Base-by-base conservation (phyloP, 2,797 vertebrate genomes). In the Alca torda region DNA sequence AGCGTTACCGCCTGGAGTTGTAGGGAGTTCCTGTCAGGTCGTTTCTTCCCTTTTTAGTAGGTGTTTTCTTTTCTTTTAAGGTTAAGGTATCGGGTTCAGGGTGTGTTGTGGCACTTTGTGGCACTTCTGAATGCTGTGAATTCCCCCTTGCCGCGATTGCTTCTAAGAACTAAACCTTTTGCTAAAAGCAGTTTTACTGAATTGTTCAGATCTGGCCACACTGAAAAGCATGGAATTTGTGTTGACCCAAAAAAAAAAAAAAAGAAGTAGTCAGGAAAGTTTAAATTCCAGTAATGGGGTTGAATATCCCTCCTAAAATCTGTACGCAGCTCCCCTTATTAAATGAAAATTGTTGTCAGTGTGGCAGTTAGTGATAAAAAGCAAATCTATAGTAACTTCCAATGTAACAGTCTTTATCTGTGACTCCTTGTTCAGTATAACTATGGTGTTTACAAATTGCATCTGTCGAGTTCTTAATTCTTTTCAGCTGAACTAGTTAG, bases 111-210 rank as follows among this genome's bases (percentile, higher is more conserved):
- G 43, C 87, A 69, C 41, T 91, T 59, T 61, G 88, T 87, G 79
- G 53, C 48, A 78, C 87, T 64, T 91, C 67, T 84, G 82, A 64
- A 97, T 96, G 95, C 97, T 97, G 96, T 98, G 96, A 97, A 93
- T 96, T 69, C 70, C 53, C 67, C 81, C 39, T 86, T 13, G 14
- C 45, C 39, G 23, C 1, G 0, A 20, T 80, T 26, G 48, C 35
- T 74, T 51, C 31, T 20, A 1, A 83, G 39, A 69, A 45, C n/a
- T 4, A 13, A 46, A 6, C 3, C 6, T 76, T 73, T 50, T 77
- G 61, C 75, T 85, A 21, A n/a, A 28, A 82, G 75, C 86, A 31
- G 56, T 35, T 51, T 24, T 18, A 30, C 46, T 31, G 63, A 81
- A 30, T 45, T 23, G 23, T 21, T 68, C 20, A 3, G 57, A 7